A percentile compares a stretch with the other conserved stretches of the same genome.
Evolutionary conservation across 2,888 invertebrate genomes (phyloP).

Genomic region (Leptinotarsa haldemani): DNA sequence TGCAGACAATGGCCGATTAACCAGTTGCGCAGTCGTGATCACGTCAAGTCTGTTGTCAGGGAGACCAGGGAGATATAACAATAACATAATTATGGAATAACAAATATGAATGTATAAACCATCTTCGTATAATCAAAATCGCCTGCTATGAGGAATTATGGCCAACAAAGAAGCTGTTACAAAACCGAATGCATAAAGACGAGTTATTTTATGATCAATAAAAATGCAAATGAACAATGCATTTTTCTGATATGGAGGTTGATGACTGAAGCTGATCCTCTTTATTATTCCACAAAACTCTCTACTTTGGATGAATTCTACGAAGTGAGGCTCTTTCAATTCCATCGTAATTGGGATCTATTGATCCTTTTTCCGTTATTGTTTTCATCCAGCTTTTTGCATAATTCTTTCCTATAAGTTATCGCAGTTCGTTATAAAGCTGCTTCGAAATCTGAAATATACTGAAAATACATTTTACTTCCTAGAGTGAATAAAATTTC

Average conservation of each 20-base stretch:
- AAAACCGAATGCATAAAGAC: conserved; percentile 34
- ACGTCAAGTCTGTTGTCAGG: no score
- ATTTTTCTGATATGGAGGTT: conserved; percentile 50
- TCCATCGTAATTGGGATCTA: background rate
- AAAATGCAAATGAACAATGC: conserved; percentile 53
- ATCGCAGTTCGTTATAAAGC: no score
- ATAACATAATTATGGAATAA: background rate
- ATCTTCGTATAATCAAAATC: conserved; percentile 11
- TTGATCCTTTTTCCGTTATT: background rate
- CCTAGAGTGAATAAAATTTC: no score
- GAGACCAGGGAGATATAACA: background rate
- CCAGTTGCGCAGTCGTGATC: no score
- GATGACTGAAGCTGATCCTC: conserved; percentile 43
- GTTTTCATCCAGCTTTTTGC: background rate
- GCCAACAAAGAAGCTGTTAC: conserved; percentile 25
- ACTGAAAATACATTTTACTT: no score
- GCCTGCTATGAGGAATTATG: conserved; percentile 9
- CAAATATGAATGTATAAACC: background rate
- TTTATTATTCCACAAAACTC: conserved; percentile 23
- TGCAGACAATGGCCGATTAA: no score
- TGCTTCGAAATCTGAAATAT: no score
- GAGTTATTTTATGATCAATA: conserved; percentile 42
- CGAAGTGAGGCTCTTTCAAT: conserved; percentile 18
- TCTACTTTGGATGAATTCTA: background rate
- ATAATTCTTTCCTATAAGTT: background rate